Evolutionary conservation across 2,888 invertebrate genomes (phyloP).

Genomic region (Oscheius sp.): DNA sequence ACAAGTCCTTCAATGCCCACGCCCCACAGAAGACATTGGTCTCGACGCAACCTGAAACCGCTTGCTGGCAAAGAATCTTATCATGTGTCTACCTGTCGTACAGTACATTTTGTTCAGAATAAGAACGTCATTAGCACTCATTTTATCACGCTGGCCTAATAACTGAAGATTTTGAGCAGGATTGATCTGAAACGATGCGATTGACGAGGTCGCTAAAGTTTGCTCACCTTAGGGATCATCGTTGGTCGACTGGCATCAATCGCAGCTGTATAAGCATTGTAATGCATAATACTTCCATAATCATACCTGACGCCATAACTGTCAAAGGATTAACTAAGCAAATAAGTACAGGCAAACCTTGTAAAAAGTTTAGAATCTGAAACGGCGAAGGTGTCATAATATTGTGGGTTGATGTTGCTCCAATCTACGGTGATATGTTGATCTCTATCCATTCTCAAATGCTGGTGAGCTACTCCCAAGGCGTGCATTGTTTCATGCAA

Average conservation of each 20-base stretch:
- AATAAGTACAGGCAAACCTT: constrained; percentile 42
- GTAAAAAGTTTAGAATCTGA: constrained; percentile 67
- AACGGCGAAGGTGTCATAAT: constrained; percentile 71
- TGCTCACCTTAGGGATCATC: constrained; percentile 64
- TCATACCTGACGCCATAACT: constrained; percentile 65
- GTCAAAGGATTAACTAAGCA: background rate
- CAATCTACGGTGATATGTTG: constrained; percentile 59
- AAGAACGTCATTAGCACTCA: constrained; percentile 64
- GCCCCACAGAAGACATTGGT: constrained; percentile 70
- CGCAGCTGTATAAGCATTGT: constrained; percentile 65
- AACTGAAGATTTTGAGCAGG: constrained; percentile 52
- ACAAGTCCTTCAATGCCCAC: constrained; percentile 65
- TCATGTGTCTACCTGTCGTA: constrained; percentile 11
- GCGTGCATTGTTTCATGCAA: constrained; percentile 65
- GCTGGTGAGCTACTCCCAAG: constrained; percentile 69
- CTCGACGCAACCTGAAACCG: constrained; percentile 61
- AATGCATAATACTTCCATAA: constrained; percentile 71
- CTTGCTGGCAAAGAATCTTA: background rate
- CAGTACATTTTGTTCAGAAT: constrained; percentile 70
- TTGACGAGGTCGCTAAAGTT: background rate
- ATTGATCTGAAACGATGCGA: constrained; percentile 41
- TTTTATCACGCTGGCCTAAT: constrained; percentile 66
- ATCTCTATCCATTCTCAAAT: constrained; percentile 68
- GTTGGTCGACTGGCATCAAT: constrained; percentile 63
- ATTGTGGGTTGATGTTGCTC: constrained; percentile 71